Conservation (phyloP, 2,888 invertebrate genomes). For the Pyrgus malvae region DNA sequence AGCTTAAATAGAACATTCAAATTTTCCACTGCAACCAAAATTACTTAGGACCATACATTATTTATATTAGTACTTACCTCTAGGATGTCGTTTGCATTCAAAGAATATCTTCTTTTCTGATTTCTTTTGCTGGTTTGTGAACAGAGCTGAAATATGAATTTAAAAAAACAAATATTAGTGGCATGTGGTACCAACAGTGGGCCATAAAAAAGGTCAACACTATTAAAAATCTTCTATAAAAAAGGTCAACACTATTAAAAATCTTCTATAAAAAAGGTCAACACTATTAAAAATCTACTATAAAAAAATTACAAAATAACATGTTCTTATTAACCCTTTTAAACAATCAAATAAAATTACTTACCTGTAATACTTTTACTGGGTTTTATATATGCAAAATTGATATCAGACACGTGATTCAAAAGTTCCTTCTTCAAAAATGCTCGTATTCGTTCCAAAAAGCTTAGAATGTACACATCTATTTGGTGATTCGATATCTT, state of each 20-base stretch:
- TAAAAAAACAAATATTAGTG: no score
- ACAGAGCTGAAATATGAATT: constrained; percentile 50
- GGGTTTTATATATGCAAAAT: constrained; percentile 83
- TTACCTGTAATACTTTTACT: constrained; percentile 51
- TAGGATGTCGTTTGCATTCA: constrained; percentile 62
- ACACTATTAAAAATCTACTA: no score
- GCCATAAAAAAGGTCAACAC: no score
- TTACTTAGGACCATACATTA: no score
- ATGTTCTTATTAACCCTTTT: no score
- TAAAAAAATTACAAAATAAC: no score
- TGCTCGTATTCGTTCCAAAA: constrained; percentile 81
- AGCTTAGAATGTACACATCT: constrained; percentile 83
- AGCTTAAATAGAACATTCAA: no score
- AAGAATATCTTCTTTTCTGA: constrained; percentile 55
- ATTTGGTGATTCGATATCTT: constrained; percentile 82
- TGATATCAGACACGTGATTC: constrained; percentile 82
- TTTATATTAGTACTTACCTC: constrained; percentile 43
- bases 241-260: no score
- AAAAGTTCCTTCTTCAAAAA: constrained; percentile 74
- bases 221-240: no score
- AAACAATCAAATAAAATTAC: neutral
- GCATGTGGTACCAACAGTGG: no score
- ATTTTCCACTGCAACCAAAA: no score
- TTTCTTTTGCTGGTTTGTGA: constrained; percentile 40
- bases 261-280: no score